phyloP scores from a whole-genome alignment of 1,140 invertebrate genomes.

The Drosophila sechellia region DNA sequence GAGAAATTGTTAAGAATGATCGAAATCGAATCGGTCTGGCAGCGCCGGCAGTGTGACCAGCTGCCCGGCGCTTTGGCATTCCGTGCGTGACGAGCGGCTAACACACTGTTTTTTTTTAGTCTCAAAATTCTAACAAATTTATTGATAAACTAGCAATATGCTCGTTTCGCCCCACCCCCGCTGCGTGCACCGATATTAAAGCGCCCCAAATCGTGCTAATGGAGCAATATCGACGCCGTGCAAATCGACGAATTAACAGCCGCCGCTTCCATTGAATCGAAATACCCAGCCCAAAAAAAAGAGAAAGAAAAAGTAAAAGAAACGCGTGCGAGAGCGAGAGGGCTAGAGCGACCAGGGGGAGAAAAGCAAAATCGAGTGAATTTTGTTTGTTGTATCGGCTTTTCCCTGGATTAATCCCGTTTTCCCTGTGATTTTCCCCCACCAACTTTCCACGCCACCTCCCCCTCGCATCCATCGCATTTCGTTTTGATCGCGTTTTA shows the following conservation, averaged over 20 bases:
- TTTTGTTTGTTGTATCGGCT: neutral
- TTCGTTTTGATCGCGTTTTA: neutral
- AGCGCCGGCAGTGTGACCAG: no score
- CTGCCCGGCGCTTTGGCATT: no score
- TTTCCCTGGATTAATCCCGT: neutral
- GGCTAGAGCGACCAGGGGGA: constrained; percentile 29
- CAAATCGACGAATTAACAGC: constrained; percentile 5
- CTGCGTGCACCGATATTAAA: neutral
- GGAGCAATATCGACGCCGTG: constrained; percentile 7
- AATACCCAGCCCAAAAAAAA: constrained; percentile 73
- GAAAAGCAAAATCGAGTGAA: constrained; percentile 18
- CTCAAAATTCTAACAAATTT: constrained; percentile 13
- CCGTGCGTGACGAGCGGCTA: no score
- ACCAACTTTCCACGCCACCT: no score
- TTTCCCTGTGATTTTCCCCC: neutral
- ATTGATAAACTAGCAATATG: constrained; percentile 5
- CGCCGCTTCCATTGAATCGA: constrained; percentile 48
- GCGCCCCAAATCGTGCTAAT: constrained; percentile 1
- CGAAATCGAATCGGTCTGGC: no score
- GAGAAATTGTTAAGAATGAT: no score
- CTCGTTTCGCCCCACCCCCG: neutral
- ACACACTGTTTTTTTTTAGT: constrained; percentile 7
- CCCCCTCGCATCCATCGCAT: no score
- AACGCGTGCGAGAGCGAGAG: constrained; percentile 46
- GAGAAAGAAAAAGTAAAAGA: constrained; percentile 14